Evolutionary conservation across 2,113 vertebrate genomes (phyloP).

Genomic region (Labeo catla): DNA sequence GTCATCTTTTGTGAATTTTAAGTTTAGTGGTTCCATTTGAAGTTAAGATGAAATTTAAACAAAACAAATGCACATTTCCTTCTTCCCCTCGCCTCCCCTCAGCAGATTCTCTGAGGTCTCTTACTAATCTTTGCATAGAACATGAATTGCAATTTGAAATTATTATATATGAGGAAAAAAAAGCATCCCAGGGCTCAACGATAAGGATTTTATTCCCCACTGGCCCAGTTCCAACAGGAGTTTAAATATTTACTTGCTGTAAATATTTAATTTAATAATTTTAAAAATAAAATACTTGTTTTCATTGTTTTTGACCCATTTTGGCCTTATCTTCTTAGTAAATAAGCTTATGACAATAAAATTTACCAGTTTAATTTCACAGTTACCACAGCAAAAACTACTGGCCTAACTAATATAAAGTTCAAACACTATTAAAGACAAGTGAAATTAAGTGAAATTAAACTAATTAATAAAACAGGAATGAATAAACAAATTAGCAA

Average conservation of each 20-base stretch:
- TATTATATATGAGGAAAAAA: neutral
- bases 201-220: neutral
- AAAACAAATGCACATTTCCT: conserved; percentile 50
- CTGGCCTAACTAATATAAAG: neutral
- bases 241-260: neutral
- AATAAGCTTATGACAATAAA: neutral
- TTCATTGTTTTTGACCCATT: neutral
- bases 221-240: neutral
- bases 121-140: neutral
- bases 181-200: neutral
- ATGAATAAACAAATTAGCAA: neutral
- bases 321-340: neutral
- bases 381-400: too few relatives aligned
- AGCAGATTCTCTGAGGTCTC: neutral
- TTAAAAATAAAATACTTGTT: too few relatives aligned
- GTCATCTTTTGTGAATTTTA: conserved; percentile 26
- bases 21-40: neutral
- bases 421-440: neutral
- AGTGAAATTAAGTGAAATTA: too few relatives aligned
- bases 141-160: neutral
- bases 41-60: neutral
- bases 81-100: neutral
- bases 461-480: neutral
- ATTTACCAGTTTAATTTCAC: too few relatives aligned
- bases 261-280: too few relatives aligned